These are phyloP conservation scores for Temnothorax longispinosus DNA, from an alignment of 1,140 invertebrate genomes.

Conservation along the genomic window DNA sequence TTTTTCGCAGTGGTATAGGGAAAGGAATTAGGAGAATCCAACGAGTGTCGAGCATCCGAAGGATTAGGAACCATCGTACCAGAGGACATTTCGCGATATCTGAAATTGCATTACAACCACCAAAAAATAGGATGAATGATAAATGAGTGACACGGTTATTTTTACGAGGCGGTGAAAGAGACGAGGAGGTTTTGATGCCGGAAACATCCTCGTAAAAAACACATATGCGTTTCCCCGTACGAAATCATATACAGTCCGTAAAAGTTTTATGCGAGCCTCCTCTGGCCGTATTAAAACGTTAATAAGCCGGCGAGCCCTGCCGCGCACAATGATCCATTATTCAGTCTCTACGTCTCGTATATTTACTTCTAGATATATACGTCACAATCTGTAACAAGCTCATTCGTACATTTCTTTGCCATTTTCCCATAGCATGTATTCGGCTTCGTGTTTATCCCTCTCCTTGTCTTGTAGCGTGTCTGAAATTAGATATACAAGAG, in stretches of 20 bases:
- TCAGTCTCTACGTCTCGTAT: conserved; percentile 1
- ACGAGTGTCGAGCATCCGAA: background rate
- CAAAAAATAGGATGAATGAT: background rate
- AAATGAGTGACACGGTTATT: conserved; percentile 5
- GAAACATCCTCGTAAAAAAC: conserved; percentile 23
- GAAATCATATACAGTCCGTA: conserved; percentile 21
- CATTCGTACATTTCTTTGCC: conserved; percentile 82
- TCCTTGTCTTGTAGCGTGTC: conserved; percentile 83
- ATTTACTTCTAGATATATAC: conserved; percentile 39
- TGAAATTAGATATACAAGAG: conserved; percentile 80
- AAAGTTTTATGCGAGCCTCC: conserved; percentile 16
- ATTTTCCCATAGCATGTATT: conserved; percentile 83
- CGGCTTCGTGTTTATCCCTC: conserved; percentile 83
- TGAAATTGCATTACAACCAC: background rate
- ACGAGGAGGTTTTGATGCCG: background rate
- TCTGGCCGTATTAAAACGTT: background rate
- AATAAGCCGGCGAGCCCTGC: conserved; percentile 46
- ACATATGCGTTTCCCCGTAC: conserved; percentile 4
- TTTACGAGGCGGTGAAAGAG: conserved; percentile 18
- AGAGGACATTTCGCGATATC: background rate
- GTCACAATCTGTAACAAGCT: conserved; percentile 69
- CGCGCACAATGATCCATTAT: conserved; percentile 28
- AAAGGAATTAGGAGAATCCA: background rate
- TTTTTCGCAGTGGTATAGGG: background rate
- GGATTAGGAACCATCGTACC: background rate